Conservation (phyloP, 2,797 vertebrate genomes). For the Molossus alvarezi region DNA sequence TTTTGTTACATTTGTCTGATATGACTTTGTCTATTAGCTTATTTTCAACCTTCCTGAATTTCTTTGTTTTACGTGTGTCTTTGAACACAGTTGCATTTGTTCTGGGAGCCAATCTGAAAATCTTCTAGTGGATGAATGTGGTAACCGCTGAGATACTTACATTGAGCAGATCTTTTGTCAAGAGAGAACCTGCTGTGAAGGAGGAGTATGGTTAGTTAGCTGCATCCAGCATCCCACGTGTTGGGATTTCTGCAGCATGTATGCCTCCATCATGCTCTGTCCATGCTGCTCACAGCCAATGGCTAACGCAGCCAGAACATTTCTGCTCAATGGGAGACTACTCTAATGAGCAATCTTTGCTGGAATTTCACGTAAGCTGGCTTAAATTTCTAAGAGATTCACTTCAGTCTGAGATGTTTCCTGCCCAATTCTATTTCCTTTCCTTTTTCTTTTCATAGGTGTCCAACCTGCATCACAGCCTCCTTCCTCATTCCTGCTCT, state of each 20-base stretch:
- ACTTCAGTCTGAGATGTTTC: neutral
- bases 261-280: neutral
- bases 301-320: neutral
- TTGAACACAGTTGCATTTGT: neutral
- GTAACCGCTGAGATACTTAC: neutral
- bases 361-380: neutral
- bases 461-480: neutral
- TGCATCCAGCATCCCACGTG: neutral
- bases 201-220: neutral
- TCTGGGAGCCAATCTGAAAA: neutral
- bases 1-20: neutral
- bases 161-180: neutral
- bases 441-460: neutral
- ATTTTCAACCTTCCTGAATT: neutral
- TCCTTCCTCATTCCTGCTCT: neutral
- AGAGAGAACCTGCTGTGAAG: neutral
- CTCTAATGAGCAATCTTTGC: neutral
- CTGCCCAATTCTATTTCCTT: neutral
- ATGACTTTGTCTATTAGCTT: neutral
- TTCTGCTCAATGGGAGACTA: neutral
- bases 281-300: neutral
- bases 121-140: neutral
- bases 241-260: neutral
- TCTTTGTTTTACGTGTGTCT: neutral
- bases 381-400: neutral